Conservation (phyloP, 2,888 invertebrate species). For the Melieria omissa region DNA sequence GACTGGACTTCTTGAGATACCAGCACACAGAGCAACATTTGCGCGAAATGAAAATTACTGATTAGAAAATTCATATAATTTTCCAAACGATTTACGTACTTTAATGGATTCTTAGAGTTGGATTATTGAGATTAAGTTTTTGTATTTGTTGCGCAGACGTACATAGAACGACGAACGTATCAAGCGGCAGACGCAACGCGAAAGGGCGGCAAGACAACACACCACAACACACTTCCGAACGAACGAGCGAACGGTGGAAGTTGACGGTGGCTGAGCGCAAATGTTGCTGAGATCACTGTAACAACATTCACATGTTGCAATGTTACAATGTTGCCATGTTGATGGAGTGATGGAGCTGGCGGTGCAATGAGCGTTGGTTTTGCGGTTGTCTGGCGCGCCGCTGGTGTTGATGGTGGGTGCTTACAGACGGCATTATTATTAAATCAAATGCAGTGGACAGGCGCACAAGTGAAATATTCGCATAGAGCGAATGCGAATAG, state of each 20-base stretch:
- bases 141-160: too few species aligned
- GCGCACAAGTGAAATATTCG: slow-evolving; percentile 14
- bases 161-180: too few species aligned
- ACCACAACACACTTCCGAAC: too few species aligned
- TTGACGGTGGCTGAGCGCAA: too few species aligned
- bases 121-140: slow-evolving; percentile 36
- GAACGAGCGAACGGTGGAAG: too few species aligned
- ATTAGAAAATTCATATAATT: slow-evolving; percentile 54
- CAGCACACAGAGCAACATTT: slow-evolving; percentile 29
- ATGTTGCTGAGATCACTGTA: too few species aligned
- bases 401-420: slow-evolving; percentile 27
- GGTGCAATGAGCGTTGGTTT: background rate
- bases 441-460: slow-evolving; percentile 24
- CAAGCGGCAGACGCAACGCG: too few species aligned
- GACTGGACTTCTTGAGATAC: background rate
- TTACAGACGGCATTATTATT: slow-evolving; percentile 22
- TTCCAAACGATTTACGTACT: slow-evolving; percentile 44
- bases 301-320: too few species aligned
- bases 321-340: too few species aligned
- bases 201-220: too few species aligned
- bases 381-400: background rate
- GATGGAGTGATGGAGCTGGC: background rate
- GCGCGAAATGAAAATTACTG: slow-evolving; percentile 51
- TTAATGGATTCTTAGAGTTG: slow-evolving; percentile 45
- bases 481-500: background rate